Base-by-base conservation (phyloP, 2,888 invertebrate species). In the Agrotis puta region DNA sequence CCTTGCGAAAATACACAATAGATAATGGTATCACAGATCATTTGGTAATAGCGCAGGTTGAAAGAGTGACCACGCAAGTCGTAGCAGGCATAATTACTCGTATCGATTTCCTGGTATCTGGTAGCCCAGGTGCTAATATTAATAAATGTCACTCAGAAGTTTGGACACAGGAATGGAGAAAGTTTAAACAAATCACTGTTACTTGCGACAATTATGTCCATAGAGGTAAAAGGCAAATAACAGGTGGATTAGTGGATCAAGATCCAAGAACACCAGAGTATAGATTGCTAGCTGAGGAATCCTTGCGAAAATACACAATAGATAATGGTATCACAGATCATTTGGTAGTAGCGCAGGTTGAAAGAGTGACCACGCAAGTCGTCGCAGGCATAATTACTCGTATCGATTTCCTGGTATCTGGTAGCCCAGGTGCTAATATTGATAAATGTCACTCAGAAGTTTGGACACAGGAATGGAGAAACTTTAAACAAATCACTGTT, bases 101-200 rank as follows among this genome's bases (percentile, higher is more conserved):
- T 2, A 64, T 74, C 3, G 71, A 82, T 56, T 62, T 79, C 20
- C 0, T 51, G 0, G 43, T 58, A 16, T 59, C 73, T 1, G 33
- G 43, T 9, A 63, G 22, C 6, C 24, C n/a, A 4, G 27, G 33
- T 18, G 16, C 53, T 9, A 14, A 62, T 33, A n/a, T 14, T 2
- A 54, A 86, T 4, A 79, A 58, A 39, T 91, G 91, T 67, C 66
- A 83, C 22, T 88, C 91, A 6, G 18, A 83, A 43, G 13, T 70
- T 9, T 58, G n/a, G 22, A 22, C 22, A 5, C 3, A 27, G 27
- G 4, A 3, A 4, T 88, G 88, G 89, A 18, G 48, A 0, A 73
- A 83, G 0, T 56, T 16, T 7, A 83, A 85, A 62, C 79, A 84
- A 33, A 54, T 74, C 1, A 74, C 88, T 48, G 62, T 73, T 39